Evolutionary conservation across 2,797 vertebrate genomes (phyloP).

Genomic region (Pangasius larnaudii): DNA sequence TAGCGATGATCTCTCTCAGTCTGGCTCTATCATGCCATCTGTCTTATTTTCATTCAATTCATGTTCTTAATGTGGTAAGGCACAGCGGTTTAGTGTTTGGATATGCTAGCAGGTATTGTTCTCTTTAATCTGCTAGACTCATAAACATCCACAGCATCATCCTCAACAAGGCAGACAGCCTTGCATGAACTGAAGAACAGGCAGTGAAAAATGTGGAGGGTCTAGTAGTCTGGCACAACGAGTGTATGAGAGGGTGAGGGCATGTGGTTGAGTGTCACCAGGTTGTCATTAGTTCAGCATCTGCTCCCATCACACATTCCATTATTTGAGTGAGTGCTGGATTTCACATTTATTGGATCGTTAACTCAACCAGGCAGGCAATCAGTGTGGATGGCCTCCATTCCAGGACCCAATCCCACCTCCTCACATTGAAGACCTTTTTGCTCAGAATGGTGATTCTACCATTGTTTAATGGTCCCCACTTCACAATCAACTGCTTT

Average conservation of each 20-base stretch:
- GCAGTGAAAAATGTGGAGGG: constrained; percentile 51
- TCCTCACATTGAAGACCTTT: constrained; percentile 34
- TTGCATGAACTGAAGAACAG: constrained; percentile 26
- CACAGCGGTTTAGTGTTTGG: constrained; percentile 24
- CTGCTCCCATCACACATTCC: constrained; percentile 87
- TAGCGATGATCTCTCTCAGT: constrained; percentile 29
- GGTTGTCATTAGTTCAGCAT: constrained; percentile 87
- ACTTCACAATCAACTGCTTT: constrained; percentile 26
- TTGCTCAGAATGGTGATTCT: constrained; percentile 33
- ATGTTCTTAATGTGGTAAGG: background rate
- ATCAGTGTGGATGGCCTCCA: constrained; percentile 81
- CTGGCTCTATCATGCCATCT: background rate
- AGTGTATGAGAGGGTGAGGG: constrained; percentile 62
- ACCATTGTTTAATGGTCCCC: constrained; percentile 33
- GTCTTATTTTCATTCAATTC: background rate
- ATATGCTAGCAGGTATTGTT: constrained; percentile 31
- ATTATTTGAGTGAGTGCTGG: constrained; percentile 80
- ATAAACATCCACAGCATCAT: background rate
- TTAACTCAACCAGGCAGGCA: constrained; percentile 88
- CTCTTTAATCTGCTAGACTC: background rate
- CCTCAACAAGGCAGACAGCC: constrained; percentile 16
- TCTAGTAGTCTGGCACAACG: constrained; percentile 51
- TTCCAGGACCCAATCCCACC: constrained; percentile 43
- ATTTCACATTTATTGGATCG: constrained; percentile 81
- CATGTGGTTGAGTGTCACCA: constrained; percentile 84